Percentiles rank a stretch among this genome's conserved stretches.
Conservation (phyloP, 2,797 vertebrate genomes). For the Acanthurus leucopareius region DNA sequence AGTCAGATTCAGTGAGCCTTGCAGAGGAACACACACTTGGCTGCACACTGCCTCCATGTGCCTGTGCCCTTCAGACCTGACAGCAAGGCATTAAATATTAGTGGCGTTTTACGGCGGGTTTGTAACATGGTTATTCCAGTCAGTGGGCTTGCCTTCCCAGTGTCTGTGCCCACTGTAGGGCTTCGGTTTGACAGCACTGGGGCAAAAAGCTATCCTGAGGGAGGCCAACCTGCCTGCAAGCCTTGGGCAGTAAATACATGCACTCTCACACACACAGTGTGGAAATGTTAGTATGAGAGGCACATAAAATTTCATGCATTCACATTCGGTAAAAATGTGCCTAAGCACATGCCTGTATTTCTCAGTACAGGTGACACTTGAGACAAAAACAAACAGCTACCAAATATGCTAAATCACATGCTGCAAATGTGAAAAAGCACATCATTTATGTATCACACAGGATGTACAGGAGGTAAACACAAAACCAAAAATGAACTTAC, state of each 20-base stretch:
- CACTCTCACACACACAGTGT: slow-evolving; percentile 2
- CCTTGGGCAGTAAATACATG: slow-evolving; percentile 13
- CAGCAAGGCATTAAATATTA: slow-evolving; percentile 81
- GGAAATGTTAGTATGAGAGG: slow-evolving; percentile 26
- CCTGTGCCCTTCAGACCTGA: slow-evolving; percentile 72
- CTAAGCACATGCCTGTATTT: neutral
- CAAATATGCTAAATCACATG: slow-evolving; percentile 5
- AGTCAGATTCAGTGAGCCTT: slow-evolving; percentile 58
- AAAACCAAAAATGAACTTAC: neutral
- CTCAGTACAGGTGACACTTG: slow-evolving; percentile 3
- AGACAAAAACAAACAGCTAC: neutral
- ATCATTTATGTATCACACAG: slow-evolving; percentile 1
- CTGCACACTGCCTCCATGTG: slow-evolving; percentile 67
- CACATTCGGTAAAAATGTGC: slow-evolving; percentile 3
- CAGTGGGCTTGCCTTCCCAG: slow-evolving; percentile 57
- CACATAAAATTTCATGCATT: slow-evolving; percentile 18
- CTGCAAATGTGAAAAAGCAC: slow-evolving; percentile 12
- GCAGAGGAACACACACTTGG: slow-evolving; percentile 64
- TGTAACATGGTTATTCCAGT: slow-evolving; percentile 81
- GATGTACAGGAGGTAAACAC: neutral
- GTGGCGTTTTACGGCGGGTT: slow-evolving; percentile 73
- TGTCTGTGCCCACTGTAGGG: slow-evolving; percentile 46
- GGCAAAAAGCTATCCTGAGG: slow-evolving; percentile 49
- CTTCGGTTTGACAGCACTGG: slow-evolving; percentile 63
- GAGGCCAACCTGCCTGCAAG: slow-evolving; percentile 37